Evolutionary conservation across 2,888 invertebrate species (phyloP), one percentile per base, ranked within the genome.

Genomic region (Acronicta psi): DNA sequence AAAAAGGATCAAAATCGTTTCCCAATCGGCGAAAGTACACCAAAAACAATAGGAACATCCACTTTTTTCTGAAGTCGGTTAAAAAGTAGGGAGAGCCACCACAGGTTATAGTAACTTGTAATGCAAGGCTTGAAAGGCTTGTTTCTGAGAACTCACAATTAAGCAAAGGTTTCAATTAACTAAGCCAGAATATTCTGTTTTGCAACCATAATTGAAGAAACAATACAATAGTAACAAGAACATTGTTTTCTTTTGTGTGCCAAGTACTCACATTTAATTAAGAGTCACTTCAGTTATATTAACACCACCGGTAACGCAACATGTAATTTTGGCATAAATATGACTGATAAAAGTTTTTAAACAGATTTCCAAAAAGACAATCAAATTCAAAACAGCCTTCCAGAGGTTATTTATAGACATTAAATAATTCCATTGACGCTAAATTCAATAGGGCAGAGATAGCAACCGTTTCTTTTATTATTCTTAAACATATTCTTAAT

Each of bases 321-420:
- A 34, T n/a, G 34, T 34, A 34, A 34, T 6, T 34, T n/a, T 34
- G 3, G n/a, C 34, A 34, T 6, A n/a, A n/a, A n/a, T n/a, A n/a
- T 34, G 34, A 34, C 34, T 34, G n/a, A 34, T 29, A 11, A 67
- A 66, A 59, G 42, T 53, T 23, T 40, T 67, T 40, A 67, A 54
- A 25, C 8, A 53, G 8, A 31, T 8, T 42, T 14, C 42, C 42
- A 23, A 42, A 40, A 42, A 42, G 14, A 42, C 42, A 42, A 42
- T 42, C 8, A 25, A 11, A n/a, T n/a, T n/a, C n/a, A n/a, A 42
- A 10, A 9, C 9, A 10, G 14, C 14, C 40, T 34, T 37, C 9
- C 31, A 36, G n/a, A 53, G 16, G 49, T 51, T 37, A 37, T 42
- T 25, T 42, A 20, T 17, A 38, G 17, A 5, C 44, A 40, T 47